These are phyloP conservation scores for Thripadectes ignobilis DNA, from an alignment of 2,797 vertebrate genomes.

Conservation along the genomic window DNA sequence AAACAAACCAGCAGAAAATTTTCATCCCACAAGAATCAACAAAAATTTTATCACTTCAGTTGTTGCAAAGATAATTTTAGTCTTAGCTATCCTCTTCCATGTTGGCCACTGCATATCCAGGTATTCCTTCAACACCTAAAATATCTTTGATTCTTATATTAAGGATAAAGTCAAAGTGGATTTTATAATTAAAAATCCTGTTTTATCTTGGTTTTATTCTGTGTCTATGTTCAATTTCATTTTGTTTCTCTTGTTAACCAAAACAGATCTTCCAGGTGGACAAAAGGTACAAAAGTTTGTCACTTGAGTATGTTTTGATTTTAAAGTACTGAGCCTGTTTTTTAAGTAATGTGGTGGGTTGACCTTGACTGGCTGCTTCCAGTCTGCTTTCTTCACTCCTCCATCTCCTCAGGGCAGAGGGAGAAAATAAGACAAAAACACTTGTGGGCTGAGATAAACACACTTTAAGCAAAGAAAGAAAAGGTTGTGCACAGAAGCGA, in stretches of 20 bases:
- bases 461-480: neutral
- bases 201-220: neutral
- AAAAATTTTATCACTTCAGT: neutral
- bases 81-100: neutral
- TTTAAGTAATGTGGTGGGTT: neutral
- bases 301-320: neutral
- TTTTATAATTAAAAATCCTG: neutral
- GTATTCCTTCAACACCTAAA: neutral
- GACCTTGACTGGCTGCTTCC: neutral
- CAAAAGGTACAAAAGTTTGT: neutral
- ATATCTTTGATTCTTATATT: neutral
- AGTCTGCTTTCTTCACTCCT: neutral
- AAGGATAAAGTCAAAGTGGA: neutral
- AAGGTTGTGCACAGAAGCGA: neutral
- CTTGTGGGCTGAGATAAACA: neutral
- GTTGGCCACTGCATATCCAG: neutral
- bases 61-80: neutral
- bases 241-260: neutral
- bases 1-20: neutral
- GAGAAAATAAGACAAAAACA: neutral
- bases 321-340: neutral
- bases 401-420: neutral
- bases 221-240: neutral
- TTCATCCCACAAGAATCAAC: neutral
- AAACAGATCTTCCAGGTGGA: neutral